Evolutionary conservation across 2,797 vertebrate species (phyloP).

Genomic region (Sibirionetta formosa): DNA sequence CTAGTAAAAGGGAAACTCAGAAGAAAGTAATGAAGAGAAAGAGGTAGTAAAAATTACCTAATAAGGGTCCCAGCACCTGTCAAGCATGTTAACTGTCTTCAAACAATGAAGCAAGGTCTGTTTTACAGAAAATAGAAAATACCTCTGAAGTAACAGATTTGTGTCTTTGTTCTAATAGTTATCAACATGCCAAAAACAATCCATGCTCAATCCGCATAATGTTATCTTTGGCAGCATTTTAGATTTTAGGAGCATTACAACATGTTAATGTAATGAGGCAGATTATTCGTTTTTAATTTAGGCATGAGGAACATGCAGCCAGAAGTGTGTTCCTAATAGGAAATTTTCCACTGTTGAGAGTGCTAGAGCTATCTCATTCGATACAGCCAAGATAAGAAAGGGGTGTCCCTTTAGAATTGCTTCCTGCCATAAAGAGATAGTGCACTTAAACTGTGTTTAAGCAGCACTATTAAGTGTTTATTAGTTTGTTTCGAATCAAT

Average conservation of each 20-base stretch:
- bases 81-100: neutral
- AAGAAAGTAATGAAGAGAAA: neutral
- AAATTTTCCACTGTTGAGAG: neutral
- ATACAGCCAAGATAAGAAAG: conserved; percentile 38
- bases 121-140: neutral
- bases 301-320: neutral
- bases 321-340: neutral
- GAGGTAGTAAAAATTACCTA: neutral
- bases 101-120: neutral
- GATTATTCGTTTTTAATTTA: neutral
- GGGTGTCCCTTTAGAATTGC: neutral
- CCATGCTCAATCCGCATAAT: neutral
- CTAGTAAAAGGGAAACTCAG: neutral
- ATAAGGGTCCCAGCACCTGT: neutral
- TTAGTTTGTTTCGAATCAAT: neutral
- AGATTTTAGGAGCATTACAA: conserved; percentile 5
- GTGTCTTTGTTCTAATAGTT: neutral
- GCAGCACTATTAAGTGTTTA: neutral
- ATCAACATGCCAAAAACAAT: neutral
- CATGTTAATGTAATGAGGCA: neutral
- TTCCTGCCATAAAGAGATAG: conserved; percentile 34
- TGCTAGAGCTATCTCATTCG: neutral
- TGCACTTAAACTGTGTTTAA: neutral
- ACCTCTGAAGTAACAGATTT: neutral
- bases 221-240: conserved; percentile 17